Evolutionary conservation across 2,797 vertebrate genomes (phyloP).

Genomic region (Tokudaia muenninki): DNA sequence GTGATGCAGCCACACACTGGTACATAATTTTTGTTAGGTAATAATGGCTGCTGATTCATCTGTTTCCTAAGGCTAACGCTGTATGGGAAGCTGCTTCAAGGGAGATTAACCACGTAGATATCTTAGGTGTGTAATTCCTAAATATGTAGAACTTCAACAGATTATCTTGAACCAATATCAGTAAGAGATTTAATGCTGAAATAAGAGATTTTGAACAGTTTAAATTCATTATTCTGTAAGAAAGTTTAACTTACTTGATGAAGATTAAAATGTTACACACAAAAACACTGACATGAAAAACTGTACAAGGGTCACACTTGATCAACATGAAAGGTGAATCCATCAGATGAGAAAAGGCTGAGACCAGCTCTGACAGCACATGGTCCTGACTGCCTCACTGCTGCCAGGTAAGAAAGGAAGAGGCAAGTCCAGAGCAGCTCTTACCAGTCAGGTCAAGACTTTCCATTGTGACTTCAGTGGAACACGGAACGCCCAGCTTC

Average conservation of each 20-base stretch:
- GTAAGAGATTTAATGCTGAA: neutral
- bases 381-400: constrained; percentile 20
- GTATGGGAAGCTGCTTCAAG: neutral
- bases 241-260: constrained; percentile 76
- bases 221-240: constrained; percentile 65
- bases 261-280: constrained; percentile 60
- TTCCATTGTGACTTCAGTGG: constrained; percentile 83
- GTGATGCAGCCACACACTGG: neutral
- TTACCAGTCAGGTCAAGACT: constrained; percentile 83
- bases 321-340: constrained; percentile 52
- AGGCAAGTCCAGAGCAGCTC: constrained; percentile 47
- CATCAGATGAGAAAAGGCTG: constrained; percentile 23
- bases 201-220: constrained; percentile 49
- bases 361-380: constrained; percentile 45
- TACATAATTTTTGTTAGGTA: constrained; percentile 50
- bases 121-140: constrained; percentile 33
- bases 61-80: constrained; percentile 41
- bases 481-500: constrained; percentile 78
- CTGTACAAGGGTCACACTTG: constrained; percentile 68
- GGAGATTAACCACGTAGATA: constrained; percentile 18
- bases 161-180: constrained; percentile 2
- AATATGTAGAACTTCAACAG: constrained; percentile 34
- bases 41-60: constrained; percentile 22
- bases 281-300: constrained; percentile 62
- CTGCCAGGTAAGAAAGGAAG: constrained; percentile 43